Evolutionary conservation across 2,797 vertebrate genomes (phyloP).

Genomic region (Anomalospiza imberbis): DNA sequence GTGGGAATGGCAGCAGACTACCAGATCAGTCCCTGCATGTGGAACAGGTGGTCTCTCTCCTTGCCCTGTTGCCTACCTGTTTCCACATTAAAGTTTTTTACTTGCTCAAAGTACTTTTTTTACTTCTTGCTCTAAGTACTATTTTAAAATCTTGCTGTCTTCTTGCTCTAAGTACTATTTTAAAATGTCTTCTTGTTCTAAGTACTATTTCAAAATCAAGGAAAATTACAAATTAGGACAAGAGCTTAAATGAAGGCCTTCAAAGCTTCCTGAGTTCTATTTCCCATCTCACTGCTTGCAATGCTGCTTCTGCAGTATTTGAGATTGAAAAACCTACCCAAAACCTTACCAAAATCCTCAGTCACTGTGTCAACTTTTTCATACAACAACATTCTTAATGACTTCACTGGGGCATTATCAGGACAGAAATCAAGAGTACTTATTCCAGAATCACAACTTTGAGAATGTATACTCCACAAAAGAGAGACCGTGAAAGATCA

Average conservation of each 20-base stretch:
- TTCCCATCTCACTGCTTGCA: background rate
- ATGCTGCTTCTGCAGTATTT: background rate
- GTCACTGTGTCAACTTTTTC: background rate
- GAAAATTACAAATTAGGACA: background rate
- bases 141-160: no score
- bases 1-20: background rate
- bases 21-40: background rate
- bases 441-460: background rate
- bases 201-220: background rate
- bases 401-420: background rate
- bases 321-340: background rate
- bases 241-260: background rate
- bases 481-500: background rate
- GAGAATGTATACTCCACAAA: background rate
- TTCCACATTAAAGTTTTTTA: background rate
- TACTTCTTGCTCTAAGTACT: no score
- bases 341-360: background rate
- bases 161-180: no score
- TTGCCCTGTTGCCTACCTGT: background rate
- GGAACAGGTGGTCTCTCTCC: background rate
- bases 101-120: no score
- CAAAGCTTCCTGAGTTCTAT: background rate
- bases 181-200: background rate
- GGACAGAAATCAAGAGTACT: background rate
- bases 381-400: background rate